These are phyloP conservation scores for Bellardia bayeri DNA, from an alignment of 2,888 invertebrate species.

Conservation along the genomic window DNA sequence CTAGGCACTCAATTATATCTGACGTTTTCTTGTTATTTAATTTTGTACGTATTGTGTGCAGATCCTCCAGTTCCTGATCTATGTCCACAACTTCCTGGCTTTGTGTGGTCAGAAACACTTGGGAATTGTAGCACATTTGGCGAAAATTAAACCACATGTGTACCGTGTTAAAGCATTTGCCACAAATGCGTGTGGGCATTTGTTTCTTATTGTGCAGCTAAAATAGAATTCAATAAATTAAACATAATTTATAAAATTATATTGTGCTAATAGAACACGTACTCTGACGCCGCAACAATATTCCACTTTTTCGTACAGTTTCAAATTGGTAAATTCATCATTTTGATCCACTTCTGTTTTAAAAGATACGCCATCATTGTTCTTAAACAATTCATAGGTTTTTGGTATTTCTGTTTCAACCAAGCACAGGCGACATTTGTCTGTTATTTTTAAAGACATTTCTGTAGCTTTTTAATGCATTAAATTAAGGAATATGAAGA, in stretches of 20 bases:
- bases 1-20: constrained; percentile 54
- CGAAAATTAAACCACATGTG: constrained; percentile 81
- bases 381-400: constrained; percentile 75
- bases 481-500: constrained; percentile 33
- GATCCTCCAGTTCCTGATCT: constrained; percentile 50
- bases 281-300: constrained; percentile 79
- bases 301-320: constrained; percentile 76
- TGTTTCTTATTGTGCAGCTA: constrained; percentile 61
- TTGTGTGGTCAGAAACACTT: constrained; percentile 78
- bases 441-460: constrained; percentile 72
- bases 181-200: constrained; percentile 79
- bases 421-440: constrained; percentile 77
- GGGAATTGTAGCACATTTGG: constrained; percentile 81
- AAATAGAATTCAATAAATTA: constrained; percentile 2
- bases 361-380: constrained; percentile 50
- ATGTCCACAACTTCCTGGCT: constrained; percentile 52
- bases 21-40: constrained; percentile 58
- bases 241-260: not conserved
- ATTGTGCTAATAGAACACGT: not conserved
- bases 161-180: constrained; percentile 79
- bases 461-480: not conserved
- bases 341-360: constrained; percentile 48
- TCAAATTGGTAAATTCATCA: constrained; percentile 60
- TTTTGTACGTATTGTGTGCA: constrained; percentile 59
- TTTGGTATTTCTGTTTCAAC: constrained; percentile 75